Evolutionary conservation across 2,797 vertebrate genomes (phyloP).

Genomic region (Clarias laeviceps): DNA sequence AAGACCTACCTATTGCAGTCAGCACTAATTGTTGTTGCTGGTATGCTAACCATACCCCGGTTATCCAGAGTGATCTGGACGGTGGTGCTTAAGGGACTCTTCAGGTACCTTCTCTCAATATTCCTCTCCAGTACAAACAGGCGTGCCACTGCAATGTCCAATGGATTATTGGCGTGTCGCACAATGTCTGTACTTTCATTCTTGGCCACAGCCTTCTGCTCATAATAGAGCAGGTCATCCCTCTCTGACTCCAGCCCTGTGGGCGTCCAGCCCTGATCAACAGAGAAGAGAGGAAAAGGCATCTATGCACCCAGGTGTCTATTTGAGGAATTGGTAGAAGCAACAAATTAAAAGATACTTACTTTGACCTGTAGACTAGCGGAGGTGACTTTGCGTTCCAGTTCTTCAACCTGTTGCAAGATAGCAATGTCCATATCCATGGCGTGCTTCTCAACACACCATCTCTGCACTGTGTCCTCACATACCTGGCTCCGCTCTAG

Average conservation of each 20-base stretch:
- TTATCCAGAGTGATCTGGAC: conserved; percentile 95
- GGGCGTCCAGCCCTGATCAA: conserved; percentile 84
- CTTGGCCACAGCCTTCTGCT: conserved; percentile 81
- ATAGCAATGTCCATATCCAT: conserved; percentile 88
- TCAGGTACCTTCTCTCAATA: conserved; percentile 94
- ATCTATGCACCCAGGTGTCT: not conserved
- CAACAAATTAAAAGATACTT: conserved; percentile 48
- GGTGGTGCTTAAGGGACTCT: conserved; percentile 93
- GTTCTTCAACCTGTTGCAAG: conserved; percentile 90
- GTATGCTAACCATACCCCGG: conserved; percentile 91
- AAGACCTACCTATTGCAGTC: conserved; percentile 92
- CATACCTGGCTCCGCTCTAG: conserved; percentile 83
- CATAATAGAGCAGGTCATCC: conserved; percentile 87
- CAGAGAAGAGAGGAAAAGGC: conserved; percentile 4
- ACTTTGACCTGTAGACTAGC: conserved; percentile 93
- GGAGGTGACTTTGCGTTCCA: conserved; percentile 89
- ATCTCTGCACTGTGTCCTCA: conserved; percentile 82
- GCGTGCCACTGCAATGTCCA: conserved; percentile 90
- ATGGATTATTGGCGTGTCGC: conserved; percentile 85
- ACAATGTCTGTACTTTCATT: conserved; percentile 75
- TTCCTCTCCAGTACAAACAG: conserved; percentile 90
- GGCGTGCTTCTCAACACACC: conserved; percentile 92
- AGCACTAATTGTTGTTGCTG: conserved; percentile 88
- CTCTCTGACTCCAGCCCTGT: conserved; percentile 83
- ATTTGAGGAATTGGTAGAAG: not conserved